Evolutionary conservation across 1,140 invertebrate genomes (phyloP).

Genomic region (Temnothorax nylanderi): DNA sequence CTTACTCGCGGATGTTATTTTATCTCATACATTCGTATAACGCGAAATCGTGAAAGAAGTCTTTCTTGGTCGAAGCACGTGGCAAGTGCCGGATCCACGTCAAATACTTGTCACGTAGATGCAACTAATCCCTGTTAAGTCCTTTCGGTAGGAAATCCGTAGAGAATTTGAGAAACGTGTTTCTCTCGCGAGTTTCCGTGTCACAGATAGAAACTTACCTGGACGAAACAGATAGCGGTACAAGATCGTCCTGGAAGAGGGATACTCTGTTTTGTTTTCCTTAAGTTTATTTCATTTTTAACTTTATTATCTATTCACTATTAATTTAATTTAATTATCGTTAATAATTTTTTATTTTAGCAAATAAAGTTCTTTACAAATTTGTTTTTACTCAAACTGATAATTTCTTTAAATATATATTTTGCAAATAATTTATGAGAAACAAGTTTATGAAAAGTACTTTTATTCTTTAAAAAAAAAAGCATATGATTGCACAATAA

Average conservation of each 20-base stretch:
- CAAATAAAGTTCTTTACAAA: background rate
- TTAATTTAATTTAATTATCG: background rate
- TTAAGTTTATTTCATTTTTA: background rate
- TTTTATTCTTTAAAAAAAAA: background rate
- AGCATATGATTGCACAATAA: background rate
- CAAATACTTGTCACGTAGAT: slow-evolving; percentile 70
- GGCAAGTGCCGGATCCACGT: slow-evolving; percentile 32
- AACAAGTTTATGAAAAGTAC: background rate
- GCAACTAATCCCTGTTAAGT: slow-evolving; percentile 64
- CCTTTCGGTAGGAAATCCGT: slow-evolving; percentile 41
- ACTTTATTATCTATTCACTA: background rate
- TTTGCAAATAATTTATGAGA: background rate
- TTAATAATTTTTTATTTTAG: background rate
- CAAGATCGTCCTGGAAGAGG: background rate
- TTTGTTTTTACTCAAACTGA: background rate
- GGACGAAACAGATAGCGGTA: background rate
- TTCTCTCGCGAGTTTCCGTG: slow-evolving; percentile 56
- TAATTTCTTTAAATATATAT: background rate
- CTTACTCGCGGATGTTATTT: slow-evolving; percentile 19
- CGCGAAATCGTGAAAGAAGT: slow-evolving; percentile 36
- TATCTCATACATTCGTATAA: background rate
- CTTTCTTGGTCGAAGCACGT: slow-evolving; percentile 38
- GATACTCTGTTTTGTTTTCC: too few relatives aligned
- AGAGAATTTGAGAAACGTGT: slow-evolving; percentile 40
- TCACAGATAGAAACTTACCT: slow-evolving; percentile 17